phyloP scores from a whole-genome alignment of 2,797 vertebrate species.

The Amphiprion clarkii region DNA sequence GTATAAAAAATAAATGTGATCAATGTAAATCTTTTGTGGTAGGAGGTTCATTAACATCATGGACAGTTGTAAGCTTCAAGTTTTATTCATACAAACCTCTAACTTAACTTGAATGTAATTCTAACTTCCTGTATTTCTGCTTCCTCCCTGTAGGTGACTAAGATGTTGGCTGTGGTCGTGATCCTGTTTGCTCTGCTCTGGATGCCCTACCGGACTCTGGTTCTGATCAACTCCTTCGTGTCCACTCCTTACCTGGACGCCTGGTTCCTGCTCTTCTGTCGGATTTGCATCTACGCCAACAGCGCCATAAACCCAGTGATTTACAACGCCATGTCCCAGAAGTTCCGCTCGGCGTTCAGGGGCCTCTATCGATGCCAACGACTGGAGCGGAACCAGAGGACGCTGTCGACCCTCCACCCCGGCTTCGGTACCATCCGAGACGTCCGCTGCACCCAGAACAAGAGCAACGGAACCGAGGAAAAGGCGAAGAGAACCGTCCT shows the following conservation, averaged over 20 bases:
- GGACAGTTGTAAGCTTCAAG: no score
- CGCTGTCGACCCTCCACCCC: constrained; percentile 66
- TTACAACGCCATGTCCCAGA: constrained; percentile 90
- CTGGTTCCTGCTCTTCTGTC: constrained; percentile 89
- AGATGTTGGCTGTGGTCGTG: constrained; percentile 88
- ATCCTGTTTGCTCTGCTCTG: constrained; percentile 87
- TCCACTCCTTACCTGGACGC: constrained; percentile 83
- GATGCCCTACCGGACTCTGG: constrained; percentile 88
- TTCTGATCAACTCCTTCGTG: constrained; percentile 88
- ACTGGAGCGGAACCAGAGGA: constrained; percentile 61
- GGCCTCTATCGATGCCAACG: constrained; percentile 84
- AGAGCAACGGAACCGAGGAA: constrained; percentile 58
- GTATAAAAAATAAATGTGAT: no score
- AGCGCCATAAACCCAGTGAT: constrained; percentile 89
- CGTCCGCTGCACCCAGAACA: constrained; percentile 13
- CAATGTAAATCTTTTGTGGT: no score
- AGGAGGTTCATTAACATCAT: no score
- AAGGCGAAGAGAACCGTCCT: constrained; percentile 30
- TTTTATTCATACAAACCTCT: no score
- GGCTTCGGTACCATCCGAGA: constrained; percentile 72
- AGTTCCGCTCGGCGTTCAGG: constrained; percentile 86
- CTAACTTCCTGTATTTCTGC: not conserved
- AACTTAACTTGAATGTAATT: no score
- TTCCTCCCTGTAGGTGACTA: constrained; percentile 81
- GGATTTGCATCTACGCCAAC: constrained; percentile 87